Conservation (phyloP, 2,113 vertebrate genomes). For the Sander vitreus region DNA sequence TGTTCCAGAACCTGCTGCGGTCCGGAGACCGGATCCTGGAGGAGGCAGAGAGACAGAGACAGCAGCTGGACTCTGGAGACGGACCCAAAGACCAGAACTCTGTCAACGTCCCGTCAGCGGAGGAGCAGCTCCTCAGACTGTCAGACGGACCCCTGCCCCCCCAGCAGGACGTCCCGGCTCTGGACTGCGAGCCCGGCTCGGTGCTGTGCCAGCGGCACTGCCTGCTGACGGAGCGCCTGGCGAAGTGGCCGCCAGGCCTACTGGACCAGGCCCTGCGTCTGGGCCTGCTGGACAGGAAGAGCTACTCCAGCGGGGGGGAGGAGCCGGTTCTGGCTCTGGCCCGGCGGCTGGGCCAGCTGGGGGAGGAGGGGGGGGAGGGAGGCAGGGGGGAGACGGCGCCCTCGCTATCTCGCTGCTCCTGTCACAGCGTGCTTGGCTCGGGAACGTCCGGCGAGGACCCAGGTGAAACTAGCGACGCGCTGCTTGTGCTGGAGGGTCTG, state of each 20-base stretch:
- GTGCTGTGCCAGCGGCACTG: constrained; percentile 13
- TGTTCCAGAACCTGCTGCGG: constrained; percentile 88
- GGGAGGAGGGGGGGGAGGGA: constrained; percentile 52
- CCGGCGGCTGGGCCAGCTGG: constrained; percentile 68
- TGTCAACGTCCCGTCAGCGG: constrained; percentile 14
- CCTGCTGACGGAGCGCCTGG: constrained; percentile 57
- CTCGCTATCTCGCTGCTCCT: constrained; percentile 71
- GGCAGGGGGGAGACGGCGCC: constrained; percentile 5
- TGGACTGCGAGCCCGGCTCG: constrained; percentile 28
- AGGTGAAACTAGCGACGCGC: constrained; percentile 89
- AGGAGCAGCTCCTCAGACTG: constrained; percentile 59
- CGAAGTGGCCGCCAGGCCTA: constrained; percentile 77
- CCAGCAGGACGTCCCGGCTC: constrained; percentile 36
- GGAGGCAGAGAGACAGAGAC: constrained; percentile 48
- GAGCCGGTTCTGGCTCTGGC: constrained; percentile 72
- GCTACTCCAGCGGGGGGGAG: constrained; percentile 42
- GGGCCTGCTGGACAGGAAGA: constrained; percentile 68
- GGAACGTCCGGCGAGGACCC: constrained; percentile 72
- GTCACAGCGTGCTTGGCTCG: constrained; percentile 62
- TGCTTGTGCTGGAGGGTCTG: constrained; percentile 89
- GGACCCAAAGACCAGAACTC: constrained; percentile 45
- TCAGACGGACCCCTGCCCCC: constrained; percentile 25
- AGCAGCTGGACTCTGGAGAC: constrained; percentile 28
- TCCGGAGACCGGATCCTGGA: constrained; percentile 78
- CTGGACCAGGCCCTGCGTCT: constrained; percentile 72